Conservation (phyloP, 2,888 invertebrate genomes). For the Netelia fuscicornis region DNA sequence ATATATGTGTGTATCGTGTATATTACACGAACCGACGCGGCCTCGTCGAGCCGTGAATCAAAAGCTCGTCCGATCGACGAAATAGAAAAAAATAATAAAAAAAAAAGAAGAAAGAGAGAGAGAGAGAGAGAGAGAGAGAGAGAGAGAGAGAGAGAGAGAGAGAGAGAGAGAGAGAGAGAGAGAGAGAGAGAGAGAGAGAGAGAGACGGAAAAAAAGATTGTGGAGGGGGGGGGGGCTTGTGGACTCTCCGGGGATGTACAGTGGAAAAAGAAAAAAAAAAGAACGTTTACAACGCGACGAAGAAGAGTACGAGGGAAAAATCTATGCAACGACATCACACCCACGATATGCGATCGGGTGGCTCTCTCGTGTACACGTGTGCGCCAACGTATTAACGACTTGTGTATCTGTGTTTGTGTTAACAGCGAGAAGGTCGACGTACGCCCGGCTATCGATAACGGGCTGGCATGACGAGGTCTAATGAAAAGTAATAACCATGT, state of each 20-base stretch:
- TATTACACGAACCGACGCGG: slow-evolving; percentile 40
- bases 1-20: slow-evolving; percentile 11
- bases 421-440: slow-evolving; percentile 62
- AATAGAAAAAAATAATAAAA: slow-evolving; percentile 64
- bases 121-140: slow-evolving; percentile 35
- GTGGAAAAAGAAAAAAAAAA: slow-evolving; percentile 27
- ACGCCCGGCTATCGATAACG: slow-evolving; percentile 39
- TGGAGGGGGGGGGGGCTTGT: slow-evolving; percentile 13
- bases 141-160: slow-evolving; percentile 42
- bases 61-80: slow-evolving; percentile 71
- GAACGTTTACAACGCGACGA: background rate
- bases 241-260: background rate
- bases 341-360: slow-evolving; percentile 44
- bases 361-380: background rate
- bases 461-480: slow-evolving; percentile 30
- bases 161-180: slow-evolving; percentile 48
- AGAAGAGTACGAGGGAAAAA: slow-evolving; percentile 32
- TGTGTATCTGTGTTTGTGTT: slow-evolving; percentile 16
- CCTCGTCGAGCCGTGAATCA: slow-evolving; percentile 72
- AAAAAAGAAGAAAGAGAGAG: slow-evolving; percentile 51
- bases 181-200: slow-evolving; percentile 39
- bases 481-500: slow-evolving; percentile 53
- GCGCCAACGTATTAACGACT: background rate
- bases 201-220: slow-evolving; percentile 54
- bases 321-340: slow-evolving; percentile 55